Evolutionary conservation across 2,113 vertebrate genomes (phyloP), one percentile per base, ranked within the genome.

Genomic region (Crotalus tigris): DNA sequence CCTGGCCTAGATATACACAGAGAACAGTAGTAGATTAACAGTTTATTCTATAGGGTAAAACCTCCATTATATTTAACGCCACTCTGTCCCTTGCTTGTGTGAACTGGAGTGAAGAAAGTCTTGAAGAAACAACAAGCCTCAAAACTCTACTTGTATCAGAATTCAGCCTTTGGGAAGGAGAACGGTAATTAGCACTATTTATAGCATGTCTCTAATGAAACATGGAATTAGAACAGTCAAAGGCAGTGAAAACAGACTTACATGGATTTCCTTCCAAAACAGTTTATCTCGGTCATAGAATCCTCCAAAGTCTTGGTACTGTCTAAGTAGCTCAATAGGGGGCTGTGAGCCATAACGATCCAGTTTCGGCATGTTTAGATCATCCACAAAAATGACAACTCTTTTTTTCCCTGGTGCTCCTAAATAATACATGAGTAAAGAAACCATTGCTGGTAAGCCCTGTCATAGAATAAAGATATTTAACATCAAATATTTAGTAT

Each of bases 241-340:
- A 33, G 53, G 3, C 23, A 26, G 6, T 93, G 58, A 75, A 90
- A 57, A 3, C 0, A 64, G 26, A 90, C 91, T 23, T 94, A 98
- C 98, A 97, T 99, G 98, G 92, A 98, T 98, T 92, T 99, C 98
- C 94, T 98, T 99, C 98, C 98, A 98, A 95, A 98, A 98, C 91
- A 98, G 97, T 92, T 98, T 98, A 3, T 96, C 97, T 94, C 98
- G 97, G 94, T 98, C 98, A 90, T 98, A 98, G 96, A 99, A 98
- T 92, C 98, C 98, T 92, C 96, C 96, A 93, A 99, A 99, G 96
- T 98, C 98, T 96, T 98, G 98, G 94, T 98, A 98, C 93, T 99
- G 98, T 13, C 97, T 97, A 85, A 99, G 97, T 1, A 99, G 96
- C 94, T 98, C 98, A 90, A 98, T 98, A 0, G 98, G 98, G 24